Base-by-base conservation (phyloP, 2,888 invertebrate genomes). In the Escarpia spicata region DNA sequence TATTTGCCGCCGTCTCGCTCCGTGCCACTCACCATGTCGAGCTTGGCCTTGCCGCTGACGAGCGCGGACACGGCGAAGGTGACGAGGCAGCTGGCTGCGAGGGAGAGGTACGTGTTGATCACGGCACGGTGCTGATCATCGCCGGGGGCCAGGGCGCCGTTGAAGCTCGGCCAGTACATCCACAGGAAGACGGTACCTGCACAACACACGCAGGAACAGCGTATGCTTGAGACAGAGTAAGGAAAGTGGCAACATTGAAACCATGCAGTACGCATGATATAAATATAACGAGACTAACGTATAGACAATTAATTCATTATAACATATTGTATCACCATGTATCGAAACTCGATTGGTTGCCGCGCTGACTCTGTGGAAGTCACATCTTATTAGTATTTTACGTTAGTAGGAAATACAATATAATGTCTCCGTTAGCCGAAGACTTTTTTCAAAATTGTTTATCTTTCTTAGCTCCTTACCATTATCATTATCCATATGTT, bases 121-220 rank as follows among this genome's bases (percentile, higher is more conserved):
- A 99, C 97, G 45, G 99, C 99, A 93, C 99, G 97, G 95, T 98
- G 97, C 94, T 98, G 98, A 94, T 98, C 98, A 94, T 97, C 97
- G 92, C 97, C 97, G 92, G 97, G 97, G 2, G 97, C 97, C 12
- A 96, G 96, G 0, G 98, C 98, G 6, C 98, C 98, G 97, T 99
- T 99, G 97, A 99, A 99, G 93, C 98, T 98, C 0, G 99, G 99
- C 99, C 99, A 99, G 97, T 98, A 99, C 93, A 99, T 97, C 99
- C 99, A 99, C 91, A 99, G 97, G 96, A 99, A 99, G 92, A 99
- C 97, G 0, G 99, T 98, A 93, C 99, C 98, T 98, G 92, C 9
- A 52, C 75, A 26, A 75, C 75, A 8, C 75, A 75, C 75, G 75
- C 37, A 37, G 37, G 37, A 37, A 37, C 37, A 37, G 37, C 0